Percentiles rank a stretch among this genome's conserved stretches.
Conservation (phyloP, 1,140 invertebrate genomes). For the Euschistus heros region DNA sequence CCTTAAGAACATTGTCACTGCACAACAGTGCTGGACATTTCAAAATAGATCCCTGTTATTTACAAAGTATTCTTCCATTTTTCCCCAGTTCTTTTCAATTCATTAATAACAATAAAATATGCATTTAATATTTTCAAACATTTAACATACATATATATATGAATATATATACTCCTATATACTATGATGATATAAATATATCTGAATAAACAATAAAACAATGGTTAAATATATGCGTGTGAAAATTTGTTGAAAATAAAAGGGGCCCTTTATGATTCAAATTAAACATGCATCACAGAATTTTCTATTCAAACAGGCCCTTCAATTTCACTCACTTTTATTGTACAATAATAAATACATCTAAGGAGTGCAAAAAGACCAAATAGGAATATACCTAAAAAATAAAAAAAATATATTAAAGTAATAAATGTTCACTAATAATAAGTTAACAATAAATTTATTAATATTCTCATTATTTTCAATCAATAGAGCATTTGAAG, state of each 20-base stretch:
- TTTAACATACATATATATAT: slow-evolving; percentile 2
- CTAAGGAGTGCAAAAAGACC: slow-evolving; percentile 60
- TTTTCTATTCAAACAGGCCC: slow-evolving; percentile 34
- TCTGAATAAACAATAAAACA: background rate
- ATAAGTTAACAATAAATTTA: too few species aligned
- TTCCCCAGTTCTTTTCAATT: background rate
- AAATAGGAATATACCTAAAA: slow-evolving; percentile 58
- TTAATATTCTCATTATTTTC: background rate
- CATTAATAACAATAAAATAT: slow-evolving; percentile 8
- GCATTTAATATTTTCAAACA: background rate
- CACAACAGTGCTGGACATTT: background rate
- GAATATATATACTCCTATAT: background rate
- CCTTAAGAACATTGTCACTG: slow-evolving; percentile 2
- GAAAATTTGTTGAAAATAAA: background rate
- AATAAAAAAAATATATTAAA: background rate
- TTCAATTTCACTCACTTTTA: slow-evolving; percentile 80
- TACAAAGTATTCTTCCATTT: background rate
- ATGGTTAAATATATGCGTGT: slow-evolving; percentile 7
- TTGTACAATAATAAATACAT: slow-evolving; percentile 76
- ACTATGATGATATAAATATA: slow-evolving; percentile 11
- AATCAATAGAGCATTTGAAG: background rate
- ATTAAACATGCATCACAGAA: background rate
- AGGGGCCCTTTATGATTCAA: background rate
- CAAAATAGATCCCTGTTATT: slow-evolving; percentile 1
- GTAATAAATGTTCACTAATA: background rate